A percentile compares a stretch with the other conserved stretches of the same genome.
phyloP scores from a whole-genome alignment of 2,888 invertebrate species.

The Globia sparganii region DNA sequence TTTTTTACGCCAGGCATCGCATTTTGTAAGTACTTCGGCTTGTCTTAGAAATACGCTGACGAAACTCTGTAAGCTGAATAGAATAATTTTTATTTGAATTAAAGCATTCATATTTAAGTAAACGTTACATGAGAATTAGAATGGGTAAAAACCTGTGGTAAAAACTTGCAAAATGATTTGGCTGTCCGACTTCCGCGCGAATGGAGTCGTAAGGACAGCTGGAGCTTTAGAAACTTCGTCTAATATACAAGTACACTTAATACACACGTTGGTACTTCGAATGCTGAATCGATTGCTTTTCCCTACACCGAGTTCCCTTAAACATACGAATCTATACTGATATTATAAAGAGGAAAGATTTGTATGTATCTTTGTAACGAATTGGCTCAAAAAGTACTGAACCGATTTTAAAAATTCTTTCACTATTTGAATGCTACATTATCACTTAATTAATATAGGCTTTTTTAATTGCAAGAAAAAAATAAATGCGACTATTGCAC shows the following conservation, averaged over 20 bases:
- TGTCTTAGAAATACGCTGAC: background rate
- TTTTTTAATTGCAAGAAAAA: no score
- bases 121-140: background rate
- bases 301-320: background rate
- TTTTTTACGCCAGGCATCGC: conserved; percentile 16
- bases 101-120: background rate
- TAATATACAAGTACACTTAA: background rate
- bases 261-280: background rate
- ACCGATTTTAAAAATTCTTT: no score
- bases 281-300: background rate
- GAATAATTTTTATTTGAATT: no score
- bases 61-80: no score
- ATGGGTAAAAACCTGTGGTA: background rate
- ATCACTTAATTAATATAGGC: no score
- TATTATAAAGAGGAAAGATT: no score
- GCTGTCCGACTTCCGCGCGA: no score
- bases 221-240: background rate
- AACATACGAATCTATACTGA: no score
- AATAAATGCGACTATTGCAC: background rate
- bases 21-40: background rate
- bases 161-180: background rate
- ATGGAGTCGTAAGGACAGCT: background rate
- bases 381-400: no score
- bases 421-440: no score
- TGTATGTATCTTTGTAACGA: no score